Conservation (phyloP, 1,140 invertebrate genomes). For the Listronotus oregonensis region DNA sequence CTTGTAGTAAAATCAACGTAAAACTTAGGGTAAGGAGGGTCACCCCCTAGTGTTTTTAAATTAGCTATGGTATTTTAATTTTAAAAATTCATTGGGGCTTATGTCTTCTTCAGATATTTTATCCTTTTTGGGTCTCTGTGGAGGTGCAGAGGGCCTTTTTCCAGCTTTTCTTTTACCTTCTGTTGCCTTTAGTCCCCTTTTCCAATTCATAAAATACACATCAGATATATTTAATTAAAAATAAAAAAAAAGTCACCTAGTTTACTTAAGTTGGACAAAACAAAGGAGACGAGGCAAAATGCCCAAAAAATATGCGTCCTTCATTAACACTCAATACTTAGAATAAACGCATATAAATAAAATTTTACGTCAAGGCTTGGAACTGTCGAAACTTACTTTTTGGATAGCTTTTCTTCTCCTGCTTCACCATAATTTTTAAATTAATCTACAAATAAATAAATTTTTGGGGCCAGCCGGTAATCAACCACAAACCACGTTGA, state of each 20-base stretch:
- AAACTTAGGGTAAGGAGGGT: constrained; percentile 98
- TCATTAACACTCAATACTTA: too few species aligned
- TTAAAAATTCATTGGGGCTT: constrained; percentile 93
- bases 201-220: constrained; percentile 71
- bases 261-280: constrained; percentile 44
- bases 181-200: constrained; percentile 89
- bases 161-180: constrained; percentile 91
- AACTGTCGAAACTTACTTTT: constrained; percentile 69
- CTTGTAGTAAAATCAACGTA: constrained; percentile 86
- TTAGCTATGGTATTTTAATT: constrained; percentile 79
- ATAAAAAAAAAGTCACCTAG: constrained; percentile 40
- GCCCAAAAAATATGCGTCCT: constrained; percentile 33
- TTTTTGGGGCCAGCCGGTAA: too few species aligned
- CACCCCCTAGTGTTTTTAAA: constrained; percentile 69
- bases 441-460: too few species aligned
- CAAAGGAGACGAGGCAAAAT: constrained; percentile 28
- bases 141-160: constrained; percentile 67
- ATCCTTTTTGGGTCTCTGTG: constrained; percentile 48
- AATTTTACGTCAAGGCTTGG: constrained; percentile 1
- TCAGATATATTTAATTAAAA: constrained; percentile 42
- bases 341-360: too few species aligned
- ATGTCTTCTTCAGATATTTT: constrained; percentile 81
- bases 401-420: constrained; percentile 66
- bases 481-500: too few species aligned
- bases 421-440: constrained; percentile 65